Conservation (phyloP, 2,113 vertebrate genomes). For the Polypterus senegalus region DNA sequence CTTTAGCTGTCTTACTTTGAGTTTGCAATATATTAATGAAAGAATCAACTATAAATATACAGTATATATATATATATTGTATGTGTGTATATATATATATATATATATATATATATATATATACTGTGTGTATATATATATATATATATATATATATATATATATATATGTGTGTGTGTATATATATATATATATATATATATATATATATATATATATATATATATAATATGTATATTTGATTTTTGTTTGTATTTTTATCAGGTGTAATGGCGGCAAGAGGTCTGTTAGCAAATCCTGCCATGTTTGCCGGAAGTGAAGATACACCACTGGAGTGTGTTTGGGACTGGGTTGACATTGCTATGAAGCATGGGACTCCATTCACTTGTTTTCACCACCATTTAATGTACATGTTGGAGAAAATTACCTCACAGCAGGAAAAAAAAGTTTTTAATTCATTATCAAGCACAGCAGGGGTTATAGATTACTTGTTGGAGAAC, state of each 20-base stretch:
- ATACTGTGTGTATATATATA: background rate
- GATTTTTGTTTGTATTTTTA: constrained; percentile 15
- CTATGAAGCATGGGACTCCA: constrained; percentile 78
- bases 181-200: background rate
- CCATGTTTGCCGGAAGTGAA: constrained; percentile 85
- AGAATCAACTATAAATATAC: too few species aligned
- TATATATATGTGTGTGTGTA: background rate
- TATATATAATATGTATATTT: background rate
- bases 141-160: background rate
- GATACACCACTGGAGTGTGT: constrained; percentile 82
- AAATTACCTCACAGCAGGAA: constrained; percentile 82
- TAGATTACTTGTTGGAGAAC: constrained; percentile 75
- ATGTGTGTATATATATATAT: background rate
- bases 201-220: background rate
- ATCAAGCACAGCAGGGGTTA: constrained; percentile 81
- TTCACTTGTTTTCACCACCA: constrained; percentile 93
- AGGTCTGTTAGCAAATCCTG: constrained; percentile 83
- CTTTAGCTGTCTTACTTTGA: too few species aligned
- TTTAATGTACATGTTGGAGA: constrained; percentile 95
- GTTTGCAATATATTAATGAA: too few species aligned
- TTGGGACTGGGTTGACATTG: constrained; percentile 88
- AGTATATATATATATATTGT: too few species aligned
- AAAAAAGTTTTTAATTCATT: constrained; percentile 82
- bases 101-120: background rate
- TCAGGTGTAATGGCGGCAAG: constrained; percentile 90